Evolutionary conservation across 2,888 invertebrate genomes (phyloP).

Genomic region (Leucozona laternaria): DNA sequence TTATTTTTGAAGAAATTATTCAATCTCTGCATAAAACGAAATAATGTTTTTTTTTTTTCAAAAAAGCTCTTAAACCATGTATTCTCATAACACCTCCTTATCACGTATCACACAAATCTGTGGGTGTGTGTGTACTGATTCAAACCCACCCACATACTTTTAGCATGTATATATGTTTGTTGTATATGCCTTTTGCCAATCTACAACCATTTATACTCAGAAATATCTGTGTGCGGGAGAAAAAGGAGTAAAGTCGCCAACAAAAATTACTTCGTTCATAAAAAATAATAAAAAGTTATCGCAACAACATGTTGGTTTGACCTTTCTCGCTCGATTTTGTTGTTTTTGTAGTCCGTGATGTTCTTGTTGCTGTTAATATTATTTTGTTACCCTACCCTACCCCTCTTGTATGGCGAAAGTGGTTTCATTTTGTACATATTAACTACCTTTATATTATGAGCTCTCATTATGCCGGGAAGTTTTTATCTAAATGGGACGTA

Average conservation of each 20-base stretch:
- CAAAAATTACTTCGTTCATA: slow-evolving; percentile 54
- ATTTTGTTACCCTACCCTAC: not conserved
- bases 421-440: slow-evolving; percentile 57
- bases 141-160: not conserved
- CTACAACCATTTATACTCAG: slow-evolving; percentile 61
- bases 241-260: slow-evolving; percentile 54
- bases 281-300: slow-evolving; percentile 56
- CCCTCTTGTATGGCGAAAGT: slow-evolving; percentile 26
- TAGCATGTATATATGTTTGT: slow-evolving; percentile 1
- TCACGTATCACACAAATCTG: not conserved
- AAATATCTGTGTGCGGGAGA: slow-evolving; percentile 23
- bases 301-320: slow-evolving; percentile 68
- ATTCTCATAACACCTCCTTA: slow-evolving; percentile 41
- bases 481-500: slow-evolving; percentile 72
- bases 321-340: slow-evolving; percentile 58
- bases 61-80: not conserved
- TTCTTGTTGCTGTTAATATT: not conserved
- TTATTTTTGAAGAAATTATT: not conserved
- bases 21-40: not conserved
- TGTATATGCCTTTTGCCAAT: slow-evolving; percentile 27
- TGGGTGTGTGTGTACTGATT: not conserved
- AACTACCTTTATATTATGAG: slow-evolving; percentile 73
- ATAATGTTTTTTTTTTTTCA: not conserved
- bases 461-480: slow-evolving; percentile 61
- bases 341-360: not conserved